Evolutionary conservation across 2,888 invertebrate species (phyloP), one percentile per base, ranked within the genome.

Genomic region (Heteropelma amictum): DNA sequence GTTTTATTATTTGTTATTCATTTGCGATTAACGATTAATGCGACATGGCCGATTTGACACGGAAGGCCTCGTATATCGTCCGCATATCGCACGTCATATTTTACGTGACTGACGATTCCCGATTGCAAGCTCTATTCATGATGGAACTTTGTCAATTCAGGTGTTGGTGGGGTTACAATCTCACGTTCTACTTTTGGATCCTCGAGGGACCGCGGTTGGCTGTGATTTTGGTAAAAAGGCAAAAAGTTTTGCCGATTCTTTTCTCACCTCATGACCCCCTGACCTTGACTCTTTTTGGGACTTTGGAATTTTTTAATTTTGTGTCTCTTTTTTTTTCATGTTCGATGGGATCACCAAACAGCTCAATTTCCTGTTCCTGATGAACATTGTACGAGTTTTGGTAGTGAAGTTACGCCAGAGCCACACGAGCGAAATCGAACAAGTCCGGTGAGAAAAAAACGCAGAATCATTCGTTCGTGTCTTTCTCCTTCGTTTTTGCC

Each of bases 141-240:
- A 28, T 56, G 12, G 7, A n/a, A 49, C 30, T 53, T 30, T 40
- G 26, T 47, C 19, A 49, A 4, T 72, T 35, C 84, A 93, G 93
- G 72, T 94, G 96, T 85, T 96, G 96, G 95, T 95, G 93, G 90
- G 95, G 95, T 3, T 97, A 97, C 86, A 96, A 96, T 86, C 92
- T 96, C 78, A 92, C 93, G 5, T 89, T 91, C 0, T 93, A 94
- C 81, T 97, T 96, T 87, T 98, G 97, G 97, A 95, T 98, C 79
- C 90, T 97, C 23, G 97, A 98, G 89, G 97, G 95, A 19, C 97
- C 97, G 0, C 91, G 98, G 60, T 91, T 95, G 71, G 92, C 92
- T 1, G 93, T 97, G 19, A 94, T 98, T 80, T 85, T 94, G 90
- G 97, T 97, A 90, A 92, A 93, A 30, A 19, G 56, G 45, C 4